Percentiles rank a stretch among this genome's conserved stretches.
These are phyloP conservation scores for Acanthurus leucopareius DNA, from an alignment of 2,797 vertebrate genomes.

Conservation along the genomic window DNA sequence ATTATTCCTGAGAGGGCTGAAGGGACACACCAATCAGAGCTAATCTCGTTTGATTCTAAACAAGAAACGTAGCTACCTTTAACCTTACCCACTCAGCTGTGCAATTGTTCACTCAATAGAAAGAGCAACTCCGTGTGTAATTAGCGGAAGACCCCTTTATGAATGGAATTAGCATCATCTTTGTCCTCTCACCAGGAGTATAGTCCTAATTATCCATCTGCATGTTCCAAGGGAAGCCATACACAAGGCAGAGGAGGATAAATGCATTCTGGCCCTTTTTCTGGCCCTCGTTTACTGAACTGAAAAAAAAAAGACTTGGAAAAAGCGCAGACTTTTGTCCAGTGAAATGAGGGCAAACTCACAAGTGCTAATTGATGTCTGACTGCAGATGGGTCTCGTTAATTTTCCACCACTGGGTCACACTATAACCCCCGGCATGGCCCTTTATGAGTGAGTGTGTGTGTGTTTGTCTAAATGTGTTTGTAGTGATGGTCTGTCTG, in stretches of 20 bases:
- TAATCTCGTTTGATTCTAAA: slow-evolving; percentile 79
- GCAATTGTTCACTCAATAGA: slow-evolving; percentile 76
- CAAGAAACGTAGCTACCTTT: slow-evolving; percentile 74
- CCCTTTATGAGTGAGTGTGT: slow-evolving; percentile 51
- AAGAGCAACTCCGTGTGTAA: slow-evolving; percentile 76
- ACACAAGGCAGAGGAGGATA: slow-evolving; percentile 59
- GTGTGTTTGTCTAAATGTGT: slow-evolving; percentile 50
- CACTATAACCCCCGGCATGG: slow-evolving; percentile 53
- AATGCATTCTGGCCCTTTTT: slow-evolving; percentile 58
- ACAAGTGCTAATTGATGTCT: slow-evolving; percentile 77
- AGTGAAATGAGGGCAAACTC: slow-evolving; percentile 66
- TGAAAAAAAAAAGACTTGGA: slow-evolving; percentile 39
- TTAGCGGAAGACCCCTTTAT: slow-evolving; percentile 81
- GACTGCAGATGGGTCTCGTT: slow-evolving; percentile 79
- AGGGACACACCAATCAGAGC: slow-evolving; percentile 74
- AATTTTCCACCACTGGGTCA: slow-evolving; percentile 74
- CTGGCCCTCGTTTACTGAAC: slow-evolving; percentile 55
- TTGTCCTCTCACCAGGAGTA: slow-evolving; percentile 79
- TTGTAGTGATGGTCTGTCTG: slow-evolving; percentile 9
- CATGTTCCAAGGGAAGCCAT: slow-evolving; percentile 65
- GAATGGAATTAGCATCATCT: slow-evolving; percentile 84
- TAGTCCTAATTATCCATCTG: slow-evolving; percentile 80
- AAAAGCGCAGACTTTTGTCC: slow-evolving; percentile 69
- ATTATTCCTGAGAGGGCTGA: slow-evolving; percentile 72
- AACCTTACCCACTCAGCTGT: slow-evolving; percentile 81